A percentile compares a stretch with the other conserved stretches of the same genome.
These are phyloP conservation scores for Hydrochoerus hydrochaeris DNA, from an alignment of 2,113 vertebrate genomes.

Conservation along the genomic window DNA sequence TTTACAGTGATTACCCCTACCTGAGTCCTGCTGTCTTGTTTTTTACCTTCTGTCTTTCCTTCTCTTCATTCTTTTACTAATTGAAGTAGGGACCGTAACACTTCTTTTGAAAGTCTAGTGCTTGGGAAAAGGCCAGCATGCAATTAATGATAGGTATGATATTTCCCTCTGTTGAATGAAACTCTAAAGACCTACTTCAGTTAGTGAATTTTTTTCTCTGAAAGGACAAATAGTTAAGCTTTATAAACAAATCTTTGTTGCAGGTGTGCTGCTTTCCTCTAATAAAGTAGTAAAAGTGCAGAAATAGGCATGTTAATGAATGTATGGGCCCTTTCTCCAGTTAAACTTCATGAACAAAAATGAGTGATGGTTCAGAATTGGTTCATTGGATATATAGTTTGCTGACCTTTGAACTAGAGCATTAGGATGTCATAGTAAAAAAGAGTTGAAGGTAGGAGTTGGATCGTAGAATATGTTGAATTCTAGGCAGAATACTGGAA, in stretches of 20 bases:
- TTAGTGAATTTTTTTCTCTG: not conserved
- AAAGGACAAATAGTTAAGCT: slow-evolving; percentile 1
- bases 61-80: not conserved
- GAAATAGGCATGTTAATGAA: not conserved
- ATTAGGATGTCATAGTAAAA: not conserved
- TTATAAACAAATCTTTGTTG: not conserved
- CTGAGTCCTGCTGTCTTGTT: not conserved
- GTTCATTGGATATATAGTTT: not conserved
- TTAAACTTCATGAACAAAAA: not conserved
- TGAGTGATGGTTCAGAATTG: not conserved
- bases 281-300: not conserved
- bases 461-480: not conserved
- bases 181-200: not conserved
- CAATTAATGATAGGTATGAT: not conserved
- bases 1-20: not conserved
- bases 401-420: not conserved
- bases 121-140: not conserved
- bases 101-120: not conserved
- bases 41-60: not conserved
- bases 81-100: not conserved
- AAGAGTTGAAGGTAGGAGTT: not conserved
- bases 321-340: not conserved
- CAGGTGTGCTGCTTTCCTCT: not conserved
- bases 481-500: slow-evolving; percentile 11
- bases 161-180: not conserved